These are phyloP conservation scores for Didymodactylos carnosus DNA, from an alignment of 2,888 invertebrate genomes.

Conservation along the genomic window DNA sequence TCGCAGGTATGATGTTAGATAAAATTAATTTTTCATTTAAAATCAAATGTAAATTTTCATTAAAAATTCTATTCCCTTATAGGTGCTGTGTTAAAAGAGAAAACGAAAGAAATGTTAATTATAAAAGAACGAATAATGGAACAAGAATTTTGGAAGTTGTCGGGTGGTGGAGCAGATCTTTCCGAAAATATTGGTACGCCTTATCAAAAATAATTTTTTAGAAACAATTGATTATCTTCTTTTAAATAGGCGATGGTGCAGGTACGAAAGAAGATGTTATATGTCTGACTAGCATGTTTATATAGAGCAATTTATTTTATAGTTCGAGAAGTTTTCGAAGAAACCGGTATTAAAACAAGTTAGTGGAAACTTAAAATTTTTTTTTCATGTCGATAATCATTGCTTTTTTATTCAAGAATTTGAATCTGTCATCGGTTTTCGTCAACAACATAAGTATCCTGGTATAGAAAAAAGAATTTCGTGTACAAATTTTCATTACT, in stretches of 20 bases:
- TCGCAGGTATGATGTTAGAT: too few relatives aligned
- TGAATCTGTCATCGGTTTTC: background rate
- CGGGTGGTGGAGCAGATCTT: background rate
- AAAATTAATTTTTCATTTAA: background rate
- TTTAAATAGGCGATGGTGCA: background rate
- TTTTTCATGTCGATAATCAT: background rate
- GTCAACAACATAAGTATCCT: background rate
- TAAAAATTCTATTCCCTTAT: too few relatives aligned
- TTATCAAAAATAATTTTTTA: background rate
- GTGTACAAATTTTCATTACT: background rate
- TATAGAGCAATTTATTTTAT: too few relatives aligned
- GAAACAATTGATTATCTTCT: background rate
- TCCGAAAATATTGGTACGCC: background rate
- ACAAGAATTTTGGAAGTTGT: background rate
- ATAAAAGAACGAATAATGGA: background rate
- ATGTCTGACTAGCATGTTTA: too few relatives aligned
- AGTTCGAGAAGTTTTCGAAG: background rate
- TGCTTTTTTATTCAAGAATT: background rate
- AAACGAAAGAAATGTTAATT: background rate
- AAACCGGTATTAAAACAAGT: background rate
- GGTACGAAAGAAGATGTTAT: too few relatives aligned
- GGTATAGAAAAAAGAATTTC: too few relatives aligned
- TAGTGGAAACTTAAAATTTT: background rate
- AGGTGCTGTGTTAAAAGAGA: background rate
- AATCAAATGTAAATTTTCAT: background rate